Percentiles rank a stretch among this genome's conserved stretches.
These are phyloP conservation scores for Aphis gossypii DNA, from an alignment of 1,140 invertebrate species.

Conservation along the genomic window DNA sequence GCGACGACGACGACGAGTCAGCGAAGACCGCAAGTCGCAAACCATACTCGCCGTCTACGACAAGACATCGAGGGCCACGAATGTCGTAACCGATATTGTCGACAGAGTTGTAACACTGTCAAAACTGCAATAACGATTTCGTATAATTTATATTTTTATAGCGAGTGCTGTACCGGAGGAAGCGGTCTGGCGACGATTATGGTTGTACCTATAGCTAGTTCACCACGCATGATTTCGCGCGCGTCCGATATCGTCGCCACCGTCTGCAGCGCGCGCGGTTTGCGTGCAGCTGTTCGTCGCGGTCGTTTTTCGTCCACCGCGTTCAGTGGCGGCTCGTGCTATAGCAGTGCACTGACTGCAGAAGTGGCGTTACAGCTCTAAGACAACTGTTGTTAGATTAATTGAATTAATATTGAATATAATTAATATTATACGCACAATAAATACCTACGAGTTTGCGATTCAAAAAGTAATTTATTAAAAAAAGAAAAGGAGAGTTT, in stretches of 20 bases:
- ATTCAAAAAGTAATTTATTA: not conserved
- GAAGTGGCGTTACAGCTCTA: not conserved
- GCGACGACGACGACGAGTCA: not conserved
- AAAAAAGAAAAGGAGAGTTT: not conserved
- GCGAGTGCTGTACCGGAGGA: not conserved
- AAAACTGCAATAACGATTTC: not conserved
- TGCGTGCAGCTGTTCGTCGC: not conserved
- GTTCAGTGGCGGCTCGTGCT: not conserved
- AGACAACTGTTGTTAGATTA: not conserved
- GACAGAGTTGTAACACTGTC: not conserved
- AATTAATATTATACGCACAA: not conserved
- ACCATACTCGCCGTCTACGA: not conserved
- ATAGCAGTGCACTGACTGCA: not conserved
- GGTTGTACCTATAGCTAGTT: not conserved
- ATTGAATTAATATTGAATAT: not conserved
- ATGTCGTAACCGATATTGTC: no score
- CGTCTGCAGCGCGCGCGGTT: not conserved
- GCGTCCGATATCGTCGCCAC: not conserved
- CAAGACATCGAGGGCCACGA: no score
- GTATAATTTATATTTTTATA: not conserved
- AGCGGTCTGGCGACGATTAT: not conserved
- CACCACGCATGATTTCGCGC: not conserved
- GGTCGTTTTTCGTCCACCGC: not conserved
- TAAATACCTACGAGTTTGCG: not conserved
- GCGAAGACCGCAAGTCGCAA: not conserved